A percentile compares a stretch with the other conserved stretches of the same genome.
These are phyloP conservation scores for Ciona savignyi DNA, from an alignment of 23 tunicate species.

Conservation along the genomic window DNA sequence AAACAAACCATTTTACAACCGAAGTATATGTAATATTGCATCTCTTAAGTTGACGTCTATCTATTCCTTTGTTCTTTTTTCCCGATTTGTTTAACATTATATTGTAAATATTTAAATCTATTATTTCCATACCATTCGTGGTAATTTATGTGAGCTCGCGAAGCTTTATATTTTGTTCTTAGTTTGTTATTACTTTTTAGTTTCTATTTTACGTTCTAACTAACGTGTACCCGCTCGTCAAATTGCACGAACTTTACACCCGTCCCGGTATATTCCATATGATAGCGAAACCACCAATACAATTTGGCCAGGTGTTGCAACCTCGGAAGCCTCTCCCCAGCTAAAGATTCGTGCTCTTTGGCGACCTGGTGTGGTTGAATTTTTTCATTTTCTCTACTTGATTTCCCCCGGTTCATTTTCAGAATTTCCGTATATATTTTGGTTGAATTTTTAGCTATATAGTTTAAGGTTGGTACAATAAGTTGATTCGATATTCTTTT, in stretches of 20 bases:
- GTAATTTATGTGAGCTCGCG: background rate
- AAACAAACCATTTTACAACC: too few species aligned
- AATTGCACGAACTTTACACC: background rate
- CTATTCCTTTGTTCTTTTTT: background rate
- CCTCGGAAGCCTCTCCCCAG: background rate
- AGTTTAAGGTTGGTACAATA: background rate
- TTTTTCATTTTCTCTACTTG: too few species aligned
- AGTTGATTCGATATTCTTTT: background rate
- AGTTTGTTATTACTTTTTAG: background rate
- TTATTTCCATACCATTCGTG: background rate
- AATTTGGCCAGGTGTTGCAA: too few species aligned
- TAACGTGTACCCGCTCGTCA: background rate
- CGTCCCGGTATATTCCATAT: background rate
- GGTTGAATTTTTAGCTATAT: background rate
- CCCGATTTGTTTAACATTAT: background rate
- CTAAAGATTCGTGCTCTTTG: constrained; percentile 25
- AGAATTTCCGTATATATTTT: too few species aligned
- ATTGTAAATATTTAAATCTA: background rate
- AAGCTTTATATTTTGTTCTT: background rate
- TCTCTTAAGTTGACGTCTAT: background rate
- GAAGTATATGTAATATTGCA: background rate
- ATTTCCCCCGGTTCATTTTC: too few species aligned
- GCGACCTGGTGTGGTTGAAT: constrained; percentile 4
- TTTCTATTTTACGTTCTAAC: background rate
- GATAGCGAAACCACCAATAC: background rate